Percentiles rank a stretch among this genome's conserved stretches.
These are phyloP conservation scores for Agrochola lychnidis DNA, from an alignment of 2,888 invertebrate genomes.

Conservation along the genomic window DNA sequence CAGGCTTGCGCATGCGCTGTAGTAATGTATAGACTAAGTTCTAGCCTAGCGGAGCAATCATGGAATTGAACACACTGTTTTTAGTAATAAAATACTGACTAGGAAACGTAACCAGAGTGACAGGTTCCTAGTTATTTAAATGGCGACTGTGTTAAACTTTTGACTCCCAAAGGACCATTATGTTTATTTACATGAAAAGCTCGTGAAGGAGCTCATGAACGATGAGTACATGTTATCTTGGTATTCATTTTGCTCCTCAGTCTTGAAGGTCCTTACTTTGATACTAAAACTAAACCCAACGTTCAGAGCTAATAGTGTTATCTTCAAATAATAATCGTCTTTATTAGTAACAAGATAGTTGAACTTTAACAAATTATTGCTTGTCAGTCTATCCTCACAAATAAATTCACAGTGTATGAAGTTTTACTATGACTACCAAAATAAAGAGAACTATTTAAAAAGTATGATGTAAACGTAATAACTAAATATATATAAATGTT, in stretches of 20 bases:
- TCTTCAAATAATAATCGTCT: constrained; percentile 10
- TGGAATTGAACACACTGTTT: constrained; percentile 29
- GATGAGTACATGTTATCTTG: background rate
- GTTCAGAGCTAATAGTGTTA: constrained; percentile 18
- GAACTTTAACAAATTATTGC: background rate
- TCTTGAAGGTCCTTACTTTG: background rate
- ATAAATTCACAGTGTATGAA: background rate
- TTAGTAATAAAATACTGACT: constrained; percentile 12
- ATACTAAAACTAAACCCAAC: background rate
- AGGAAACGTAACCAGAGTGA: background rate
- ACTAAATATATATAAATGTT: constrained; percentile 53
- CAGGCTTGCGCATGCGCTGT: constrained; percentile 16
- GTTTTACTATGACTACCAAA: constrained; percentile 8
- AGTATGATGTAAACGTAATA: constrained; percentile 19
- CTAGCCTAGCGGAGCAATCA: constrained; percentile 9
- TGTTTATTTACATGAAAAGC: background rate
- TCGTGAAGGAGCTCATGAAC: background rate
- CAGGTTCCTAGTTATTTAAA: constrained; percentile 1
- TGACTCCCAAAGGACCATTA: constrained; percentile 29
- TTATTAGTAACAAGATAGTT: constrained; percentile 33
- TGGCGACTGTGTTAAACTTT: constrained; percentile 6
- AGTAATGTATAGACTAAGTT: constrained; percentile 34
- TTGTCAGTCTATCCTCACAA: constrained; percentile 17
- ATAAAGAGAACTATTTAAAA: constrained; percentile 39
- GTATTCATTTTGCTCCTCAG: constrained; percentile 1